A percentile compares a stretch with the other conserved stretches of the same genome.
phyloP scores from a whole-genome alignment of 2,797 vertebrate genomes.

The Lemur catta region DNA sequence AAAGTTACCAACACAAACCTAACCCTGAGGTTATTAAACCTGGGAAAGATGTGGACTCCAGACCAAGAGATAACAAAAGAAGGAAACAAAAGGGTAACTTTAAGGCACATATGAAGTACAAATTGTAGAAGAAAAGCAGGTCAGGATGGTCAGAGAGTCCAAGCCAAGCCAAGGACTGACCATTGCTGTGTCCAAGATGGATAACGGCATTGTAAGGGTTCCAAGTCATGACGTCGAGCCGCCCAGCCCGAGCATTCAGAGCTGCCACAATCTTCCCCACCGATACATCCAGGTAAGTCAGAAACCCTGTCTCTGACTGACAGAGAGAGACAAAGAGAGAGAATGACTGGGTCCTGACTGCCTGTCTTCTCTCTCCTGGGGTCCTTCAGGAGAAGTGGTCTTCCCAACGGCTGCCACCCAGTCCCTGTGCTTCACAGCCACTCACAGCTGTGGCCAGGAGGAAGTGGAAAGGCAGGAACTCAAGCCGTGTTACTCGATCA shows the following conservation, averaged over 20 bases:
- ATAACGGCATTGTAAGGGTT: slow-evolving; percentile 92
- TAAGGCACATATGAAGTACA: not conserved
- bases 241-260: slow-evolving; percentile 88
- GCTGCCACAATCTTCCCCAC: slow-evolving; percentile 91
- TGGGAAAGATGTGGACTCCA: not conserved
- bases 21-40: not conserved
- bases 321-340: not conserved
- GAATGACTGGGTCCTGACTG: not conserved
- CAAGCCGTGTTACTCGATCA: slow-evolving; percentile 89
- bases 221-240: slow-evolving; percentile 91
- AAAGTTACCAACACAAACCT: not conserved
- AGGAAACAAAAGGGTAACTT: not conserved
- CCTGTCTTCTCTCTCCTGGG: not conserved
- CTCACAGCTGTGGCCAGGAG: slow-evolving; percentile 88
- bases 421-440: not conserved
- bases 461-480: slow-evolving; percentile 95
- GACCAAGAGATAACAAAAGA: not conserved
- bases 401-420: not conserved
- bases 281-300: slow-evolving; percentile 94
- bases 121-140: not conserved
- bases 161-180: slow-evolving; percentile 50
- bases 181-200: slow-evolving; percentile 91
- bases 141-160: not conserved
- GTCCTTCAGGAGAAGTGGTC: not conserved
- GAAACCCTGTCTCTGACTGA: slow-evolving; percentile 91